phyloP scores from a whole-genome alignment of 2,797 vertebrate genomes.

The Macrochelys suwanniensis region DNA sequence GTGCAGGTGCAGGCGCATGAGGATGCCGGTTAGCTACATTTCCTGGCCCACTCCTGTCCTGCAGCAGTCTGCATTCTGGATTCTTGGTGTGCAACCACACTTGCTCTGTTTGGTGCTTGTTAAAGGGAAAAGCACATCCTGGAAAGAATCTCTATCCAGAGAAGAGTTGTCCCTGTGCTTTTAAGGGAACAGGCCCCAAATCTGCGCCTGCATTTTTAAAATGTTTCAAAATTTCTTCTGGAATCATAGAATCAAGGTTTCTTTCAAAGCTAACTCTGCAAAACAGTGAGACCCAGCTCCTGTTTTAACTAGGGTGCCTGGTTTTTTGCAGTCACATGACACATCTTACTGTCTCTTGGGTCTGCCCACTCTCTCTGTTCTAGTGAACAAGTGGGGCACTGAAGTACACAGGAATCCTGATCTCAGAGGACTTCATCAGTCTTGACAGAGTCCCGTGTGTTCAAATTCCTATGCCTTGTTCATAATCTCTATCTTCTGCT shows the following conservation, averaged over 20 bases:
- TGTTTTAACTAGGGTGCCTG: background rate
- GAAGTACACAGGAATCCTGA: background rate
- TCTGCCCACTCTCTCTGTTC: background rate
- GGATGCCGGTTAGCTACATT: background rate
- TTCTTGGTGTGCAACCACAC: background rate
- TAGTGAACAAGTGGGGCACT: background rate
- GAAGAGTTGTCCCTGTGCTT: background rate
- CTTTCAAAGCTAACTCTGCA: background rate
- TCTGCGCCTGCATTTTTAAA: background rate
- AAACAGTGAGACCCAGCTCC: background rate
- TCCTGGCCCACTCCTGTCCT: fast-evolving
- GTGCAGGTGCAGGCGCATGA: background rate
- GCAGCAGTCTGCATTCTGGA: background rate
- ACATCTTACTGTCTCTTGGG: background rate
- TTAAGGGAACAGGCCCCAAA: background rate
- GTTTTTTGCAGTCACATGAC: background rate
- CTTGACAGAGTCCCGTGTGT: background rate
- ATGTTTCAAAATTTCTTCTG: background rate
- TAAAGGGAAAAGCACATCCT: fast-evolving
- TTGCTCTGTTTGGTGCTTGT: background rate
- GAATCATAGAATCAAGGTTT: background rate
- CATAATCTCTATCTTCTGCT: background rate
- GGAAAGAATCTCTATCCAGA: background rate
- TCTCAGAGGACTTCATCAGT: background rate
- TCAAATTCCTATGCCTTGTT: background rate